Evolutionary conservation across 2,113 vertebrate species (phyloP), one percentile per base, ranked within the genome.

Genomic region (Macroglossus sobrinus): DNA sequence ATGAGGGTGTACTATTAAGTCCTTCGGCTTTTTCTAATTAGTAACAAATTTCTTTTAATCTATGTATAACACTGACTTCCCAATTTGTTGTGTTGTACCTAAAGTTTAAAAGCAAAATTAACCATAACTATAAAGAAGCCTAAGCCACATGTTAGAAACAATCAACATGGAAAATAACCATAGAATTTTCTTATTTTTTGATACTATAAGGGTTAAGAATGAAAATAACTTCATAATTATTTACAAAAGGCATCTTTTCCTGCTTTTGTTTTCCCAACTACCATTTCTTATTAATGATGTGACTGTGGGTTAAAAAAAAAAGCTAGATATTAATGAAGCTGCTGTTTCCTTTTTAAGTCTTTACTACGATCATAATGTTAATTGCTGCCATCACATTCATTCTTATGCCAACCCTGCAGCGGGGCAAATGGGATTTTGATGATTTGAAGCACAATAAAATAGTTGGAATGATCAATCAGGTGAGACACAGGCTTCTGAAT

Each of bases 351-450:
- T 95, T 88, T 47, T 66, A 93, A 78, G 76, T 84, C 78, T 95
- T 91, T 26, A 84, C 26, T 96, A 63, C 24, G 57, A 74, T 93
- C 47, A 86, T 74, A 64, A 89, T 82, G 69, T 91, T 93, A 93
- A 96, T 68, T 97, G 92, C 35, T 97, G 57, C 61, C 95, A 96
- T 87, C 79, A 94, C 40, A 95, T 95, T 96, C 89, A 92, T 96
- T 96, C 72, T 69, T 80, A 96, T 50, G 88, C 69, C 97, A 98
- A 64, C 26, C 64, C 76, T 95, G 76, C 75, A 97, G 57, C 94
- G 43, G 87, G 91, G 50, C 80, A 95, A 97, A 94, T 84, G 78
- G 88, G 90, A 94, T 85, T 97, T 69, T 96, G 85, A 97, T 69
- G 50, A 96, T 91, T 88, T 95, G 92, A 89, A 95, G 85, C 92